Conservation (phyloP, 2,888 invertebrate genomes). For the Drosophila neonasuta region DNA sequence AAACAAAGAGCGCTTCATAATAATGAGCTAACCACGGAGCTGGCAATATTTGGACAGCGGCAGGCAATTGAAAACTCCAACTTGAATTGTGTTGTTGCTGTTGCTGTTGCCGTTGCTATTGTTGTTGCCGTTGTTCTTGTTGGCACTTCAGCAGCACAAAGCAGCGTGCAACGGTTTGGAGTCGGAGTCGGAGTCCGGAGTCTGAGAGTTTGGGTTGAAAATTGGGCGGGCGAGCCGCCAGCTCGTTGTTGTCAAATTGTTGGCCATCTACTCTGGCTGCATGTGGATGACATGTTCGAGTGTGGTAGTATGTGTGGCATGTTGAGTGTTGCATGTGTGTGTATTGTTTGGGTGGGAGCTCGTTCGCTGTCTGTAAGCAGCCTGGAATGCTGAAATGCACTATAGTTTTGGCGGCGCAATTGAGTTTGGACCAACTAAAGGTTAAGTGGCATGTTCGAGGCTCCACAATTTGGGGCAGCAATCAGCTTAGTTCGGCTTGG, state of each 20-base stretch:
- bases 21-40: conserved; percentile 70
- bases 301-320: conserved; percentile 4
- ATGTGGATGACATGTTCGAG: conserved; percentile 54
- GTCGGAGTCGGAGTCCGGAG: conserved; percentile 2
- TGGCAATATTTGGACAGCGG: conserved; percentile 72
- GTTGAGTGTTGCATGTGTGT: conserved; percentile 52
- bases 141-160: conserved; percentile 46
- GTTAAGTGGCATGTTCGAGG: conserved; percentile 69
- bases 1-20: conserved; percentile 59
- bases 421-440: conserved; percentile 41
- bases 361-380: conserved; percentile 44
- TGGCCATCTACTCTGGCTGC: conserved; percentile 47
- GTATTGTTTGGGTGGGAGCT: conserved; percentile 60
- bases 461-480: conserved; percentile 48
- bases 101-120: conserved; percentile 15
- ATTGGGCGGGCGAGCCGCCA: conserved; percentile 67
- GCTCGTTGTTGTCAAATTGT: conserved; percentile 77
- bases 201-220: conserved; percentile 43
- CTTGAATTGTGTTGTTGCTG: conserved; percentile 62
- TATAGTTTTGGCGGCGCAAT: conserved; percentile 39
- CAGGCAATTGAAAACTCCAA: conserved; percentile 68
- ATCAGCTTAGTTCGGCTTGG: conserved; percentile 30
- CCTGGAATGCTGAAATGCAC: conserved; percentile 68
- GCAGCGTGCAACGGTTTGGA: conserved; percentile 41
- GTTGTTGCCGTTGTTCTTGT: conserved; percentile 40